phyloP scores from a whole-genome alignment of 1,140 invertebrate genomes.

The Macrobrachium nipponense region DNA sequence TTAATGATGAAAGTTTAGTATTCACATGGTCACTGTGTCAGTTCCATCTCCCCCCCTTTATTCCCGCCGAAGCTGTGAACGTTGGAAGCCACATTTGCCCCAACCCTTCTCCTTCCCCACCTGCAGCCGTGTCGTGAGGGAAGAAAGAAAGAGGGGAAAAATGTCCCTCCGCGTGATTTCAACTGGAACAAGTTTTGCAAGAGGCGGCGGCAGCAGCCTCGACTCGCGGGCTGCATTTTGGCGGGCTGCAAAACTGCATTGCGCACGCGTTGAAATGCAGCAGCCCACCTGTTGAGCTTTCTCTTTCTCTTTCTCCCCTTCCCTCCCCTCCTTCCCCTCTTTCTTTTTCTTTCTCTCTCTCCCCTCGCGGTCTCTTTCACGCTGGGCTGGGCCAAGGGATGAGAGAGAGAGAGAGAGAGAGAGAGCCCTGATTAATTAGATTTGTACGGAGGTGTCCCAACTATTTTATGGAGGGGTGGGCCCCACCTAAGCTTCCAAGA shows the following conservation, averaged over 20 bases:
- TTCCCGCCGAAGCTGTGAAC: no score
- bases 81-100: no score
- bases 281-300: constrained; percentile 59
- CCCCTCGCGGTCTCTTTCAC: neutral
- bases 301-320: constrained; percentile 16
- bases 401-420: neutral
- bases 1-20: no score
- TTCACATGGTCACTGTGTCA: no score
- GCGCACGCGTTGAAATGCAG: constrained; percentile 54
- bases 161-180: neutral
- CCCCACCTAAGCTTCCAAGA: no score
- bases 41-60: no score
- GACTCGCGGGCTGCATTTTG: neutral
- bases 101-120: no score
- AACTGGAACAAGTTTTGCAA: neutral
- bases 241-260: constrained; percentile 42
- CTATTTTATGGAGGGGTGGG: no score
- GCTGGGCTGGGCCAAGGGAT: neutral
- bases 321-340: neutral
- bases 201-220: neutral
- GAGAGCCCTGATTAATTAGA: neutral
- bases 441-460: no score
- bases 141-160: no score
- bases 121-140: no score
- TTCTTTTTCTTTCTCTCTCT: neutral